Base-by-base conservation (phyloP, 2,797 vertebrate species). In the Potorous gilbertii region DNA sequence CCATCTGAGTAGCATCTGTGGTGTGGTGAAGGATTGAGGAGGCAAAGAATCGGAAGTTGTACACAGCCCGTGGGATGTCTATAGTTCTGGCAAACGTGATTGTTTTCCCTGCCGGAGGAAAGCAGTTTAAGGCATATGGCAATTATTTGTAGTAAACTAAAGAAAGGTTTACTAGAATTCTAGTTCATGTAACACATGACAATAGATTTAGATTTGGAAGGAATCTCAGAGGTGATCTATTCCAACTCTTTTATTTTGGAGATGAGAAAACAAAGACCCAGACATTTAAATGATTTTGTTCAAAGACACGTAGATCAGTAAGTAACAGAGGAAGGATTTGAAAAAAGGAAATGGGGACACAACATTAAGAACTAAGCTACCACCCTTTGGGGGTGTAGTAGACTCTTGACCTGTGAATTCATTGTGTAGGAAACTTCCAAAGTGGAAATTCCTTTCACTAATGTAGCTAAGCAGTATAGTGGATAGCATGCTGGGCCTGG, bases 21-120 rank as follows among this genome's bases (percentile, higher is more conserved):
- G 99, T 99, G 59, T 99, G 99, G 97, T 99, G 99, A 91, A 99
- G 99, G 93, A 99, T 95, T 2, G 99, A 99, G 0, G 99, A 99
- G 0, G 99, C 99, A 0, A 99, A 99, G 99, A 99, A 99, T 34
- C 99, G 98, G 95, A 99, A 99, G 99, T 99, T 99, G 97, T 99
- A 97, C 0, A 93, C 99, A 0, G 99, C 98, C 18, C 99, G 98
- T 13, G 99, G 99, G 89, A 99, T 99, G 97, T 99, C 99, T 95
- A 99, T 94, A 0, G 98, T 99, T 95, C 99, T 99, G 0, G 99
- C 99, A 96, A 99, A 99, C 0, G 98, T 98, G 29, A 99, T 21
- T 0, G 99, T 99, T 99, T 99, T 99, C 62, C 99, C 99, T 99
- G 98, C 91, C 97, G 98, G 14, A 96, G 96, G 89, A 4, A 81